Base-by-base conservation (phyloP, 2,797 vertebrate species). In the Natrix natrix region DNA sequence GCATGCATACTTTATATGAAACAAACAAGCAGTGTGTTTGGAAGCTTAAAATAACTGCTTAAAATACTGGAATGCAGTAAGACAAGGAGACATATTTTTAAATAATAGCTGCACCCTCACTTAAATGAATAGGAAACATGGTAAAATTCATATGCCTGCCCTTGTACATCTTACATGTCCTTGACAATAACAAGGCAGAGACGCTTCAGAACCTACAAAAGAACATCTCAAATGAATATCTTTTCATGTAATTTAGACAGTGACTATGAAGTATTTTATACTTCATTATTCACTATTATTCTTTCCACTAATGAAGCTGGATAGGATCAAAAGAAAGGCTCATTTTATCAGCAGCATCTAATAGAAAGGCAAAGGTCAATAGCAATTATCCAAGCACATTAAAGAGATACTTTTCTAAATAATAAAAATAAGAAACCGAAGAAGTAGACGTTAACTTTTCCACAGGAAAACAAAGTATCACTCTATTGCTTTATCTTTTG, bases 271-370 rank as follows among this genome's bases (percentile, higher is more conserved):
- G 4, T 48, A 52, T 63, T 87, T 88, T 86, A 93, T 92, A 55
- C 10, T 78, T 43, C 87, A 91, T 91, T 92, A 86, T 89, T 90
- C 69, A 83, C 5, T 92, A 94, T 88, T 92, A 32, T 63, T 95
- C 91, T 94, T 87, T 94, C 86, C 1, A 28, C 66, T 60, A 3
- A 93, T 8, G 7, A 92, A 1, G 32, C 87, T 89, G 91, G 94
- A 92, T 17, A 63, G 91, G 94, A 90, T 69, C 95, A 86, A 91
- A 93, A 92, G 94, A 93, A 59, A 88, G 24, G 88, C 48, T 74
- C 61, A 52, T 74, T 87, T 95, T 43, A 52, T 90, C 83, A 93
- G 37, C 91, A 87, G 61, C 87, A 8, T 92, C 52, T 60, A 54
- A 87, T 93, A 94, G 37, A 94, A 94, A 26, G 90, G 56, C 91